Base-by-base conservation (phyloP, 2,113 vertebrate species). In the Acrocephalus arundinaceus region DNA sequence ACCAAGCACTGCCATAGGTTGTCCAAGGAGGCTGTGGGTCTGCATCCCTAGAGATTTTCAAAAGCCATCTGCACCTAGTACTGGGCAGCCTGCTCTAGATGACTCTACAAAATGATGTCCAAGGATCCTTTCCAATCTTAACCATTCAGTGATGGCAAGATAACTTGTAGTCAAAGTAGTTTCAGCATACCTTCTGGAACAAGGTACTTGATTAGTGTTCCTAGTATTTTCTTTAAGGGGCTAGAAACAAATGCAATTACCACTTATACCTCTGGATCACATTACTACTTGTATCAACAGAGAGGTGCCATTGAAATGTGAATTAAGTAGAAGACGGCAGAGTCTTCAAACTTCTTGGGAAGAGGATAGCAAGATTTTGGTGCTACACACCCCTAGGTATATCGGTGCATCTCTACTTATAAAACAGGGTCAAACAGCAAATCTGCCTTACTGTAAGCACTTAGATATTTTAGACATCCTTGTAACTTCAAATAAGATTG, bases 321-420 rank as follows among this genome's bases (percentile, higher is more conserved):
- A 88, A 59, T 31, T 58, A 79, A 17, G 7, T 1, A 81, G 23
- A 65, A 11, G 11, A 59, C 16, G 24, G 19, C 11, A 74, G 1
- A 65, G 22, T 8, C 30, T 66, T 48, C 43, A 87, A 46, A 33
- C 2, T 19, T 73, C 54, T 35, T 27, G 16, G 31, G 27, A 62
- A 81, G 61, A 55, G 51, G 19, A 24, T 0, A 13, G 4, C 0
- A 7, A 78, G 17, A 75, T 21, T 7, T 24, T 27, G 7, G 12
- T 1, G 0, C 27, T 57, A 13, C 1, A 7, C 5, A 48, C 12
- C 25, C 31, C 49, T 7, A 7, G 5, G 25, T 19, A 4, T 7
- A 54, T 4, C 49, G 79, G 12, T 19, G 4, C 54, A 73, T 37
- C 30, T 72, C 37, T 22, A 41, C n/a, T 52, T 70, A 67, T 16